Conservation (phyloP, 2,797 vertebrate genomes). For the Crenichthys baileyi region DNA sequence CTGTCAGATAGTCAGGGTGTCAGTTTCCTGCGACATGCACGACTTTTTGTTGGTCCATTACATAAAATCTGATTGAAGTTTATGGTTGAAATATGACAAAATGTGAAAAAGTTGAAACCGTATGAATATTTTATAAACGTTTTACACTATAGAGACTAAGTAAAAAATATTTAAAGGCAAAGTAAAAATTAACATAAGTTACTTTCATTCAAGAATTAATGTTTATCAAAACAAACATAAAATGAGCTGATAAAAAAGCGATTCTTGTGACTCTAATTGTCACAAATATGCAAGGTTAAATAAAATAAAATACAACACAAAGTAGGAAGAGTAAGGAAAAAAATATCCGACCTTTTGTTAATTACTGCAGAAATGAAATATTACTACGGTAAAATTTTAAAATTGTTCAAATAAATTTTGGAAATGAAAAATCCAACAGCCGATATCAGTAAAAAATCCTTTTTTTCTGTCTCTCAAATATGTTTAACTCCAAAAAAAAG, state of each 20-base stretch:
- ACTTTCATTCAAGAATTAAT: too few relatives aligned
- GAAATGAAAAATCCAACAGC: background rate
- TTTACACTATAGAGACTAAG: background rate
- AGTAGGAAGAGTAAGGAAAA: background rate
- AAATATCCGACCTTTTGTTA: background rate
- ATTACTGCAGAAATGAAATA: background rate
- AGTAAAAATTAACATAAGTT: background rate
- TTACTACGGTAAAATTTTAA: background rate
- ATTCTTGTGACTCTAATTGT: background rate
- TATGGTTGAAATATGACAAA: background rate
- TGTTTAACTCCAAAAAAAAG: background rate
- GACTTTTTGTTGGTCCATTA: background rate
- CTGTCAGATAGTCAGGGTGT: background rate
- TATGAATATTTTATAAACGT: background rate
- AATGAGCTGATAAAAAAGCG: too few relatives aligned
- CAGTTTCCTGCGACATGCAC: background rate
- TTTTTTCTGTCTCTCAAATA: background rate
- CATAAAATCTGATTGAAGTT: background rate
- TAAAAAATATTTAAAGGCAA: background rate
- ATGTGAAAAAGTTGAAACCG: background rate
- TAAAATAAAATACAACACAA: background rate
- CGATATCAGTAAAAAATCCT: background rate
- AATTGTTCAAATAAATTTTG: background rate
- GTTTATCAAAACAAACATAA: background rate
- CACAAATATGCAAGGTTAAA: background rate